Evolutionary conservation across 2,888 invertebrate species (phyloP), one percentile per base, ranked within the genome.

Genomic region (Noctua janthina): DNA sequence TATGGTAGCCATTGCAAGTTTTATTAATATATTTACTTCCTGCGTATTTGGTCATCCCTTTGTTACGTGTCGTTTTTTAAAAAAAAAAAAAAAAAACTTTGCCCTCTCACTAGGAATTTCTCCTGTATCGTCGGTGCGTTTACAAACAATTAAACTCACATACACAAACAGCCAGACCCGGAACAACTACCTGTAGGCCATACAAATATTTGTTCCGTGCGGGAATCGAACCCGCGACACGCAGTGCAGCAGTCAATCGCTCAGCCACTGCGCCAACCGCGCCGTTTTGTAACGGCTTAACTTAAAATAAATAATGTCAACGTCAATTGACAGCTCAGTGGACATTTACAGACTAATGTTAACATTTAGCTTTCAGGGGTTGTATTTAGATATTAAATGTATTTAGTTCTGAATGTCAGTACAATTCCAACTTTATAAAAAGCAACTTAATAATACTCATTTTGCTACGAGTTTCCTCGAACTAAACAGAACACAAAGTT

Each of bases 401-500:
- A 10, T 23, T 15, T 1, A 39, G 20, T 74, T 64, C 8, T 23
- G 3, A 74, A 66, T 54, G 13, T 29, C 3, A 2, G 35, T 23
- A 15, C 15, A 46, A 46, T 20, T 15, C n/a, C n/a, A 68, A 20
- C 23, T 29, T 23, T 56, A 23, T 15, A 70, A 29, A 76, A 49
- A 46, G 8, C 20, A 23, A 71, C 39, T 56, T 56, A 39, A 49
- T 39, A 56, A 35, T 81, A 49, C 17, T 54, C 17, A 8, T 54
- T 83, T n/a, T n/a, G 10, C 23, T 13, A 13, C 8, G 3, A 51
- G 15, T 39, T 64, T 46, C 35, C 17, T 0, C 1, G 46, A 62
- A 64, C 29, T 68, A 39, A 69, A 66, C 67, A 46, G n/a, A 49
- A 49, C 10, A 71, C 23, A 81, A 70, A 56, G 56, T 72, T 83